These are phyloP conservation scores for Leptodactylus fuscus DNA, from an alignment of 2,113 vertebrate genomes.

Conservation along the genomic window DNA sequence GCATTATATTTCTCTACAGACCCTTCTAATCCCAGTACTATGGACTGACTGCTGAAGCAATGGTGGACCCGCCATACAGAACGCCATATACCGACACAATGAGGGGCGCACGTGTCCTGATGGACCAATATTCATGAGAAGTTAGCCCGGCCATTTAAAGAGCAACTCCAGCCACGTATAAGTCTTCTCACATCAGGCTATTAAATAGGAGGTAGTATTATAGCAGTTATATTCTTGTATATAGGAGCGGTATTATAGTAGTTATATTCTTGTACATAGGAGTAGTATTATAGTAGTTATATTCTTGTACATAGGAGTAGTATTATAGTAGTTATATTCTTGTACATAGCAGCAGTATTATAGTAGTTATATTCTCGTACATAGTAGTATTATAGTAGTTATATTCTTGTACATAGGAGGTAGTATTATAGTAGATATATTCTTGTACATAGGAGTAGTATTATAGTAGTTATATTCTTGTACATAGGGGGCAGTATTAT, in stretches of 20 bases:
- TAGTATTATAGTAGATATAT: too few relatives aligned
- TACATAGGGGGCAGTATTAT: too few relatives aligned
- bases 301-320: not conserved
- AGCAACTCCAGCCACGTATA: not conserved
- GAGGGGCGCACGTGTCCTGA: not conserved
- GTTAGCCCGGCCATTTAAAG: not conserved
- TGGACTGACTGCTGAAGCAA: not conserved
- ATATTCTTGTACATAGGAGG: too few relatives aligned
- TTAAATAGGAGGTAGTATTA: not conserved
- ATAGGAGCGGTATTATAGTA: not conserved
- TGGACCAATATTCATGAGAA: not conserved
- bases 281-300: conserved; percentile 3
- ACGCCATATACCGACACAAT: not conserved
- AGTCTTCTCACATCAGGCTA: not conserved
- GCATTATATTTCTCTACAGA: conserved; percentile 19
- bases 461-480: not conserved
- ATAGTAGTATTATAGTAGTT: too few relatives aligned
- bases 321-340: not conserved
- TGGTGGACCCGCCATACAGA: not conserved
- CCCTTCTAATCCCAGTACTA: not conserved
- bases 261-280: not conserved
- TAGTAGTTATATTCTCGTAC: not conserved
- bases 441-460: not conserved
- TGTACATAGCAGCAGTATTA: not conserved
- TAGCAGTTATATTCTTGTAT: not conserved